Base-by-base conservation (phyloP, 1,140 invertebrate genomes). In the Pemphigus obesinymphae region DNA sequence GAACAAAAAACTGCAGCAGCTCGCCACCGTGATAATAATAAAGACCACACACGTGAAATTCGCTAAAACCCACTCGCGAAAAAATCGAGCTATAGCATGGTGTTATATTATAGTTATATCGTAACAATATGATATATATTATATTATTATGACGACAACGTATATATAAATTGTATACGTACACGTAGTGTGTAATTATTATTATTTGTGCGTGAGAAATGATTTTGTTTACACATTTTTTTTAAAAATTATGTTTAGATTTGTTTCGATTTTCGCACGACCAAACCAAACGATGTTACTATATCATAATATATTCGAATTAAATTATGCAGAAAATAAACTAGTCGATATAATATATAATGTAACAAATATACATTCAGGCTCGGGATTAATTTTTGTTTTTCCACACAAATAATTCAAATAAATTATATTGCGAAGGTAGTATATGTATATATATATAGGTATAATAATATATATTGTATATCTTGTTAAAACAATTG, bases 141-240 rank as follows among this genome's bases (percentile, higher is more conserved):
- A 17, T 61, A 61, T 29, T 0, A 4, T 1, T 61, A 40, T 34
- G 63, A 68, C 31, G 63, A 68, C 63, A 40, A 68, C 34, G 34
- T 40, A 40, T 20, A 66, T 66, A n/a, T n/a, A n/a, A n/a, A n/a
- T n/a, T n/a, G n/a, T n/a, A n/a, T 34, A 34, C n/a, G 61, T 34
- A 34, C 61, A 66, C 17, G 0, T n/a, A n/a, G n/a, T n/a, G 13
- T 48, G 34, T 40, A 72, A 72, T 72, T 26, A 70, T 68, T 66
- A 66, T 66, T 68, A 13, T 20, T 45, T 43, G n/a, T 45, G 37
- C 68, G 68, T 45, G 68, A 72, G 68, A 72, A 72, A 72, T 20
- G 68, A 72, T 72, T 72, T 45, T 45, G 68, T 45, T 72, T 72
- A 72, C 40, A 72, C 68, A 45, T 45, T 68, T 72, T 40, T n/a